phyloP scores from a whole-genome alignment of 1,140 invertebrate species.

The Goniozus legneri region DNA sequence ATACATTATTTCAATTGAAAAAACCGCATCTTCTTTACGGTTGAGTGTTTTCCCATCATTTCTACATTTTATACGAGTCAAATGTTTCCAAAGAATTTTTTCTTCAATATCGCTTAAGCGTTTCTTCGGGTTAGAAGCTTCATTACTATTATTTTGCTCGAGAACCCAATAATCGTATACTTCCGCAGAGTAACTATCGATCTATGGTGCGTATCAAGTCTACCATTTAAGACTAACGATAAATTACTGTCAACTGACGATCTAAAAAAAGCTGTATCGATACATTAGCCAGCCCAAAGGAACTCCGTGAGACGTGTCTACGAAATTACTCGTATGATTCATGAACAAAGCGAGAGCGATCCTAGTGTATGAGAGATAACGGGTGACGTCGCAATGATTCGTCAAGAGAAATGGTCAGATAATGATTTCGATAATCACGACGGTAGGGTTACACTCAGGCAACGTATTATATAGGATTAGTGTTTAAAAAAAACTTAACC shows the following conservation, averaged over 20 bases:
- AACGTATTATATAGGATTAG: slow-evolving; percentile 28
- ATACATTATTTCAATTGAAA: slow-evolving; percentile 41
- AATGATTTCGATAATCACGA: neutral
- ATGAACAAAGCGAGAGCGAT: too few relatives aligned
- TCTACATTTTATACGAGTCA: neutral
- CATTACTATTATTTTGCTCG: too few relatives aligned
- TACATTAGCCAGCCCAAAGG: neutral
- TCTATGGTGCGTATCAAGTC: too few relatives aligned
- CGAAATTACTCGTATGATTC: neutral
- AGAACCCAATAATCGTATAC: too few relatives aligned
- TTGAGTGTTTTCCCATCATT: slow-evolving; percentile 4
- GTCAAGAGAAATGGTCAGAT: neutral
- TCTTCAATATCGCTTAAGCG: neutral
- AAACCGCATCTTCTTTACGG: slow-evolving; percentile 21
- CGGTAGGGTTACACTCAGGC: slow-evolving; percentile 40
- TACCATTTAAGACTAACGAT: too few relatives aligned
- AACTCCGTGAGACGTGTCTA: neutral
- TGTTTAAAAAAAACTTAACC: neutral
- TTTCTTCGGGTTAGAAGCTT: neutral
- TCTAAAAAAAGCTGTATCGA: too few relatives aligned
- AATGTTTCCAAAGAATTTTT: too few relatives aligned
- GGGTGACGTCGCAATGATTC: too few relatives aligned
- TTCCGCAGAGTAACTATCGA: too few relatives aligned
- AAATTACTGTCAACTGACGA: too few relatives aligned
- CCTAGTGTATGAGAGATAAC: too few relatives aligned